Evolutionary conservation across 1,140 invertebrate genomes (phyloP).

Genomic region (Theocolax elegans): DNA sequence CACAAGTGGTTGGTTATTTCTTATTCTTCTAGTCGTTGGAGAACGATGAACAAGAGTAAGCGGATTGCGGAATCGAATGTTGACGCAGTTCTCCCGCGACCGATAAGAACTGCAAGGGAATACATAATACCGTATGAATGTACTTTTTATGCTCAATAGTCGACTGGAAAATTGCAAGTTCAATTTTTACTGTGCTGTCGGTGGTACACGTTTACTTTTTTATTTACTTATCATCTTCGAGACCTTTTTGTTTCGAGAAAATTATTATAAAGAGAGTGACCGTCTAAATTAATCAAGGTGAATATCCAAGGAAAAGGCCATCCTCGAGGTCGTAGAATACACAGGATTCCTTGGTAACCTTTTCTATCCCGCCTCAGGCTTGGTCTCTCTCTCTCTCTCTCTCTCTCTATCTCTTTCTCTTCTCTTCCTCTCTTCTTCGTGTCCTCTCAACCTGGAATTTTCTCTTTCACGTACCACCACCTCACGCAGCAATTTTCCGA

Average conservation of each 20-base stretch:
- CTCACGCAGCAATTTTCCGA: constrained; percentile 19
- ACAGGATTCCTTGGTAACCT: no score
- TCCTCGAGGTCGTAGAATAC: no score
- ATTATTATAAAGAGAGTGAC: no score
- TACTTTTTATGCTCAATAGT: not conserved
- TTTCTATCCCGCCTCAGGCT: no score
- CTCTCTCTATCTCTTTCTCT: not conserved
- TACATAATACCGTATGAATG: constrained; percentile 21
- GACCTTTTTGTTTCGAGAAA: no score
- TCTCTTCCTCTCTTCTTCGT: no score
- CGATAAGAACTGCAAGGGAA: constrained; percentile 40
- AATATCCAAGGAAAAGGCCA: no score
- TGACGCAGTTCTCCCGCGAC: constrained; percentile 47
- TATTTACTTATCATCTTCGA: not conserved
- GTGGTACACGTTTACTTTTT: not conserved
- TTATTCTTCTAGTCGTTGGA: not conserved
- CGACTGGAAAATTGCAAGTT: not conserved
- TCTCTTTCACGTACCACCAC: not conserved
- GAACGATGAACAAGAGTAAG: constrained; percentile 27
- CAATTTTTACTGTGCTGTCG: not conserved
- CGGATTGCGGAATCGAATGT: constrained; percentile 51
- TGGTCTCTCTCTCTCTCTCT: not conserved
- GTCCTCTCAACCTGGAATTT: constrained; percentile 16
- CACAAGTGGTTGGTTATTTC: not conserved
- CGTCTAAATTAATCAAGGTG: no score